phyloP scores from a whole-genome alignment of 2,888 invertebrate species.

The Mystacides longicornis region DNA sequence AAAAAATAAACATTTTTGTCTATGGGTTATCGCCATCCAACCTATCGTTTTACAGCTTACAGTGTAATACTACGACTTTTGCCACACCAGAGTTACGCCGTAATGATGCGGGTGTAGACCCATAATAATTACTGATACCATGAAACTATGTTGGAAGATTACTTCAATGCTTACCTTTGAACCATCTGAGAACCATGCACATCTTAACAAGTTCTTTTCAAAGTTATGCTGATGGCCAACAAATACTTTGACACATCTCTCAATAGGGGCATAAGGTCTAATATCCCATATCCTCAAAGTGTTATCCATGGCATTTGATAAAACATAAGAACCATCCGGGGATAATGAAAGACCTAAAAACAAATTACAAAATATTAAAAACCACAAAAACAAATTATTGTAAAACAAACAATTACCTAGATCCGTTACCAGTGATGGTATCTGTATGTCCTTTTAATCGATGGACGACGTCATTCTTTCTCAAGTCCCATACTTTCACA shows the following conservation, averaged over 20 bases:
- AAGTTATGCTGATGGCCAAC: conserved; percentile 96
- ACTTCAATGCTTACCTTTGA: conserved; percentile 74
- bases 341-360: conserved; percentile 64
- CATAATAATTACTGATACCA: too few relatives aligned
- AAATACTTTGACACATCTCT: conserved; percentile 87
- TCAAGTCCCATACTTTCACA: conserved; percentile 94
- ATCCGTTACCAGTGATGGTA: conserved; percentile 82
- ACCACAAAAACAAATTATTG: neutral
- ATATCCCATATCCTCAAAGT: conserved; percentile 95
- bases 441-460: conserved; percentile 90
- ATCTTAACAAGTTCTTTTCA: conserved; percentile 90
- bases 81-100: too few relatives aligned
- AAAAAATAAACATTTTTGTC: too few relatives aligned
- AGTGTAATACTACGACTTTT: too few relatives aligned
- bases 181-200: conserved; percentile 91
- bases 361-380: neutral
- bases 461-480: conserved; percentile 79
- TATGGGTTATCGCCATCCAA: too few relatives aligned
- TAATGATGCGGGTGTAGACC: too few relatives aligned
- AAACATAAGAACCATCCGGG: conserved; percentile 78
- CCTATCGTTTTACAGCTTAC: too few relatives aligned
- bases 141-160: too few relatives aligned
- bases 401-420: neutral
- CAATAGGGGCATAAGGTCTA: conserved; percentile 86
- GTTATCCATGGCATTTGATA: conserved; percentile 97